Percentiles rank a stretch among this genome's conserved stretches.
Conservation (phyloP, 64 coral and sea anemone species). For the Dendrophyllia cribrosa region DNA sequence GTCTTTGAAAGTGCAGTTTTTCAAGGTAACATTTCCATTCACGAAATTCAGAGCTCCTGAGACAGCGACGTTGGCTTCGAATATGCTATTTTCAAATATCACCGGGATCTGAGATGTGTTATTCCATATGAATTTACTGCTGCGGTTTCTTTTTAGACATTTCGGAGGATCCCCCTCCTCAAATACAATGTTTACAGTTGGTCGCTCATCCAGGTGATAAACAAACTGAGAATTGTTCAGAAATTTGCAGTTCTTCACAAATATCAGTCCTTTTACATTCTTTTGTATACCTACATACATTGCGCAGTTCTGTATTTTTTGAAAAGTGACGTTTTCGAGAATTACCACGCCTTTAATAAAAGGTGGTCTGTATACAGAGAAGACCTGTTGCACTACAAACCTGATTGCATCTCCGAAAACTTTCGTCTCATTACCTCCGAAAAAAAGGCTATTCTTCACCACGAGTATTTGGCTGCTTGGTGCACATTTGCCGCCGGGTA, state of each 20-base stretch:
- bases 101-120: not conserved
- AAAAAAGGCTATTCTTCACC: not conserved
- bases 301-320: not conserved
- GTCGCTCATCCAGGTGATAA: not conserved
- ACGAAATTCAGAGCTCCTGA: not conserved
- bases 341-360: not conserved
- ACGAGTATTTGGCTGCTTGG: not conserved
- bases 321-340: conserved; percentile 47
- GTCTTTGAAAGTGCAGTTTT: conserved; percentile 43
- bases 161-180: not conserved
- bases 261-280: not conserved
- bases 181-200: not conserved
- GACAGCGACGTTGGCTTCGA: not conserved
- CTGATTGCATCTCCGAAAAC: conserved; percentile 12
- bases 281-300: not conserved
- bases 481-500: not conserved
- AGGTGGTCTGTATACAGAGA: not conserved
- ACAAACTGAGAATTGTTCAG: conserved; percentile 14
- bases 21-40: conserved; percentile 38
- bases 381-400: not conserved
- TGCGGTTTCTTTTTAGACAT: not conserved
- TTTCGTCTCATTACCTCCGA: not conserved
- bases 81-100: not conserved
- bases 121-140: not conserved
- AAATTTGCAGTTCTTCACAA: not conserved